These are phyloP conservation scores for Polydrusus pterygomalis DNA, from an alignment of 2,888 invertebrate species.

Conservation along the genomic window DNA sequence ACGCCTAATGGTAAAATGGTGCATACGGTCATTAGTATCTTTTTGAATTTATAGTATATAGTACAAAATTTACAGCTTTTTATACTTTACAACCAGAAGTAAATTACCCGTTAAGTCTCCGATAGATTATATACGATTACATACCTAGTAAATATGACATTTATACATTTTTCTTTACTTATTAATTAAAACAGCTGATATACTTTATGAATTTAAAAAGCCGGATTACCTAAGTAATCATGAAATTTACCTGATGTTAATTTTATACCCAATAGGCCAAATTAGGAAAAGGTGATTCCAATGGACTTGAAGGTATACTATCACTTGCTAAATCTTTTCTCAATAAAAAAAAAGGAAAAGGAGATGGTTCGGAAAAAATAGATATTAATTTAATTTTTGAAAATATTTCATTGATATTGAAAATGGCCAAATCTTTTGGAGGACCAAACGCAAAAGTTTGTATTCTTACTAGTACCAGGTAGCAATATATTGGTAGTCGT, in stretches of 20 bases:
- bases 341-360: neutral
- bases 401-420: conserved; percentile 30
- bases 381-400: conserved; percentile 31
- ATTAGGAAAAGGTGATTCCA: neutral
- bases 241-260: neutral
- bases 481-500: neutral
- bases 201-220: too few species aligned
- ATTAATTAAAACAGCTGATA: too few species aligned
- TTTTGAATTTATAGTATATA: too few species aligned
- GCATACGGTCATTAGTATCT: too few species aligned
- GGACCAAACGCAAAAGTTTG: conserved; percentile 38
- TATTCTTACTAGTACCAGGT: conserved; percentile 13
- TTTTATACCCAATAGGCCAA: conserved; percentile 1
- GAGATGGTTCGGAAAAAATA: conserved; percentile 1
- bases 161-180: too few species aligned
- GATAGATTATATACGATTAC: too few species aligned
- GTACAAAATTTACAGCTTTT: too few species aligned
- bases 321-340: conserved; percentile 16
- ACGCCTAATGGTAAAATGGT: too few species aligned
- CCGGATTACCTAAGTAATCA: too few species aligned
- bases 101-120: too few species aligned
- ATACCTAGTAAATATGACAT: too few species aligned
- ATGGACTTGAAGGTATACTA: conserved; percentile 12
- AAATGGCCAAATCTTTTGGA: conserved; percentile 38
- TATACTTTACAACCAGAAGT: too few species aligned